Evolutionary conservation across 2,797 vertebrate genomes (phyloP).

Genomic region (Eleutherodactylus coqui): DNA sequence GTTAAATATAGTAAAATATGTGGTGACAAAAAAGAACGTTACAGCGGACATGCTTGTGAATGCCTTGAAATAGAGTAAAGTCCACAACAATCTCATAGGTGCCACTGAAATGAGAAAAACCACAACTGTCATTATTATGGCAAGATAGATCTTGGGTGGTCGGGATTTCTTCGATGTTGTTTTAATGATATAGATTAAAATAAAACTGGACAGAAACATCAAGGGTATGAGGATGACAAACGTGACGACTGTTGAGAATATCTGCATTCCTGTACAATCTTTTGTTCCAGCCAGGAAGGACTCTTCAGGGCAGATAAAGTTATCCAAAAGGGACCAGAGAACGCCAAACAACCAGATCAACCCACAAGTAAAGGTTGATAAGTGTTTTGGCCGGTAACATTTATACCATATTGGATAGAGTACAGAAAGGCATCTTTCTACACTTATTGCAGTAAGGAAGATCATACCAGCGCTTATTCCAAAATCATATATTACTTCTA

Average conservation of each 20-base stretch:
- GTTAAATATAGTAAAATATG: constrained; percentile 61
- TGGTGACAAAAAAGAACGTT: constrained; percentile 68
- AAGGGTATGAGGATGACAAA: constrained; percentile 64
- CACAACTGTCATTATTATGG: constrained; percentile 65
- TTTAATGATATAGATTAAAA: constrained; percentile 68
- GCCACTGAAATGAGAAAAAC: constrained; percentile 66
- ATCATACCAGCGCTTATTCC: constrained; percentile 27
- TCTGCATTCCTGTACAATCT: neutral
- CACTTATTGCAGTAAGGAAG: constrained; percentile 66
- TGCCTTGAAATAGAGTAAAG: constrained; percentile 64
- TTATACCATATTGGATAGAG: constrained; percentile 64
- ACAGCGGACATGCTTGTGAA: constrained; percentile 67
- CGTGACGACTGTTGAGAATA: constrained; percentile 44
- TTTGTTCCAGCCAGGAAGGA: neutral
- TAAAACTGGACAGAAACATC: constrained; percentile 64
- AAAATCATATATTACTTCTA: constrained; percentile 60
- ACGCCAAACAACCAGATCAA: constrained; percentile 59
- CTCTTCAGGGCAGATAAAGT: neutral
- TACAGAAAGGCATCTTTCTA: constrained; percentile 64
- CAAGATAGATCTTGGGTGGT: neutral
- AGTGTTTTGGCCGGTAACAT: constrained; percentile 49
- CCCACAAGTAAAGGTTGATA: constrained; percentile 45
- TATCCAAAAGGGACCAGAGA: constrained; percentile 29
- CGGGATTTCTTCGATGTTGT: constrained; percentile 55
- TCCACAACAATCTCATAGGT: constrained; percentile 62